Conservation (phyloP, 1,140 invertebrate genomes). For the Sweltsa coloradensis region DNA sequence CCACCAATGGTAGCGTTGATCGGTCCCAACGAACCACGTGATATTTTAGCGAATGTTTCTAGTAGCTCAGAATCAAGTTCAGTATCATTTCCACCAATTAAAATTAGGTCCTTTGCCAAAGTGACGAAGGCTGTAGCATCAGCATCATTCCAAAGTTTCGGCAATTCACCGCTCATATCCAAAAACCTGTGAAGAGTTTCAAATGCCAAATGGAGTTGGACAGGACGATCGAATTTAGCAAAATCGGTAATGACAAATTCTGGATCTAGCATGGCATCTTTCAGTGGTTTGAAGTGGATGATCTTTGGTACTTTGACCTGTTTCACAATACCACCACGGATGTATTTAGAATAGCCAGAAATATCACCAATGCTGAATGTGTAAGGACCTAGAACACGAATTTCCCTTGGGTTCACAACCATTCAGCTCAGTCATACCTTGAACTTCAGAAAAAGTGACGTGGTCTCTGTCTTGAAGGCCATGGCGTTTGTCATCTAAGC, state of each 20-base stretch:
- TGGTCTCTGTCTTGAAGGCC: constrained; percentile 89
- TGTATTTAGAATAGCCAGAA: constrained; percentile 52
- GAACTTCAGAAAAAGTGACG: constrained; percentile 87
- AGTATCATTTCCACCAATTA: constrained; percentile 41
- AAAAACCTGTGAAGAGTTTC: constrained; percentile 63
- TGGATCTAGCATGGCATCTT: constrained; percentile 63
- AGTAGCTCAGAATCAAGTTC: constrained; percentile 64
- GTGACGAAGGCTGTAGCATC: constrained; percentile 66
- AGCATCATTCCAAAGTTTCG: constrained; percentile 63
- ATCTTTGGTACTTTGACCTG: constrained; percentile 95
- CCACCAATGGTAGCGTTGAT: constrained; percentile 93
- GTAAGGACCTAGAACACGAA: constrained; percentile 85
- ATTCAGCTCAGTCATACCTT: constrained; percentile 93
- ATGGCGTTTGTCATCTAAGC: constrained; percentile 81
- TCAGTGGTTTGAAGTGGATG: constrained; percentile 66
- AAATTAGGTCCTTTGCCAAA: constrained; percentile 44
- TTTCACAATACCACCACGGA: constrained; percentile 77
- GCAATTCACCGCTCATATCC: constrained; percentile 40
- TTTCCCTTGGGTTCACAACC: constrained; percentile 73
- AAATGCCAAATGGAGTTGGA: constrained; percentile 84
- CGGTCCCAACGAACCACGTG: constrained; percentile 76
- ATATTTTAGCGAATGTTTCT: constrained; percentile 61
- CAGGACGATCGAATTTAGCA: constrained; percentile 85
- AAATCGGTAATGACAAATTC: constrained; percentile 87
- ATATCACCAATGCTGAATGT: constrained; percentile 96